phyloP scores from a whole-genome alignment of 1,140 invertebrate genomes.

The Drosophila virilis region DNA sequence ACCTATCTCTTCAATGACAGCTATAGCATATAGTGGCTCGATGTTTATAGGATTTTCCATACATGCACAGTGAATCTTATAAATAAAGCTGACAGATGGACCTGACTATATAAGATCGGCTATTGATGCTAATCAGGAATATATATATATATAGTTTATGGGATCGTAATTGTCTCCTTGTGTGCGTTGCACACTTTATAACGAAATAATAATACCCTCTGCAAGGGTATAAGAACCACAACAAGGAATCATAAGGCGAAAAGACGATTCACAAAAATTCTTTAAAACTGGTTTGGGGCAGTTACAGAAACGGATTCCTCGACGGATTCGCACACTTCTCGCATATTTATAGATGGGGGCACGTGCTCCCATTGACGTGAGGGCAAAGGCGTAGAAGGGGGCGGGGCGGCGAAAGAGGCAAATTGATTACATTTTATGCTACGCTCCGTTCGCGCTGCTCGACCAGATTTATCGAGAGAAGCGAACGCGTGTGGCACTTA shows the following conservation, averaged over 20 bases:
- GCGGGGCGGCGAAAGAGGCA: neutral
- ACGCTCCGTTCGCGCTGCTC: constrained; percentile 7
- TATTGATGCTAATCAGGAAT: too few species aligned
- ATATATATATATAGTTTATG: too few species aligned
- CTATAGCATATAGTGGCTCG: too few species aligned
- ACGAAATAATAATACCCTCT: too few species aligned
- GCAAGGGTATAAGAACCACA: constrained; percentile 19
- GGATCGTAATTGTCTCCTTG: too few species aligned
- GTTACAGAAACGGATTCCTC: constrained; percentile 54
- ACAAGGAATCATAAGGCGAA: constrained; percentile 17
- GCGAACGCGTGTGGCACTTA: constrained; percentile 54
- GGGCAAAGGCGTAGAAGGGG: neutral
- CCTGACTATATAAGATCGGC: too few species aligned
- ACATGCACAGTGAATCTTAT: too few species aligned
- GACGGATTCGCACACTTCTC: constrained; percentile 65
- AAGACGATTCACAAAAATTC: constrained; percentile 26
- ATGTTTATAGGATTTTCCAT: too few species aligned
- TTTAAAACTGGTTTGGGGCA: constrained; percentile 68
- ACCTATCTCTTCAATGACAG: too few species aligned
- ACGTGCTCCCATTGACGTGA: constrained; percentile 43
- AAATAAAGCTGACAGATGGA: too few species aligned
- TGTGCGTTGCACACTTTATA: too few species aligned
- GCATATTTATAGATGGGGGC: constrained; percentile 55
- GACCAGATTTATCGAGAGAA: constrained; percentile 29
- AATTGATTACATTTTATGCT: constrained; percentile 23